phyloP scores from a whole-genome alignment of 2,113 vertebrate species.

The Oenanthe melanoleuca region DNA sequence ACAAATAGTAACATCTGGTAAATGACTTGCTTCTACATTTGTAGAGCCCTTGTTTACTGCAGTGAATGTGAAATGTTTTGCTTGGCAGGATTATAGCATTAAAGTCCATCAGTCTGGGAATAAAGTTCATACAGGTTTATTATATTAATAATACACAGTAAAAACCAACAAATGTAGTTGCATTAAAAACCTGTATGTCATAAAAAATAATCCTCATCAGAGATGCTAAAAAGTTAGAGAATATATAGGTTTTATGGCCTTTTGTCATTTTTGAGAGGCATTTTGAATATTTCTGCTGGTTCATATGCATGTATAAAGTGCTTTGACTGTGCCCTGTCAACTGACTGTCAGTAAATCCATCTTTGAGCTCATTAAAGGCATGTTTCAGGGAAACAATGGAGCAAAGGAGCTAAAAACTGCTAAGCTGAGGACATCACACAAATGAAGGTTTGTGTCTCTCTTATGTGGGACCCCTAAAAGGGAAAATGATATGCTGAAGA shows the following conservation, averaged over 20 bases:
- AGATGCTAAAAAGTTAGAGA: neutral
- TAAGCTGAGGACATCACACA: neutral
- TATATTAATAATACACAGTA: neutral
- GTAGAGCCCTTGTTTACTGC: conserved; percentile 56
- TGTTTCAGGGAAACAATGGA: neutral
- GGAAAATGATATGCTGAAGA: neutral
- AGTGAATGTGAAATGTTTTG: conserved; percentile 72
- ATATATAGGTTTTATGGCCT: neutral
- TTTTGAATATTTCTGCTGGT: neutral
- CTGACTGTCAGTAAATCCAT: neutral
- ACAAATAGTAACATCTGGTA: conserved; percentile 82
- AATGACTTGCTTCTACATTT: conserved; percentile 73
- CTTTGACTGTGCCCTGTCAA: neutral
- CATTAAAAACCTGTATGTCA: neutral
- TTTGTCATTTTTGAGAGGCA: neutral
- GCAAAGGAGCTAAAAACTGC: neutral
- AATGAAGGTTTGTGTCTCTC: neutral
- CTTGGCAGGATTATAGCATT: conserved; percentile 60
- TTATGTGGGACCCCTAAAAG: neutral
- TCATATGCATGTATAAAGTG: neutral
- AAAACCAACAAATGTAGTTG: neutral
- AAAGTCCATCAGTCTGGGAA: conserved; percentile 56
- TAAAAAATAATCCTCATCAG: neutral
- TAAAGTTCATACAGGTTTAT: conserved; percentile 39
- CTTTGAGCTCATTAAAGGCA: neutral